A percentile compares a stretch with the other conserved stretches of the same genome.
Evolutionary conservation across 64 coral and sea anemone genomes (phyloP).

Genomic region (Platygyra sinensis): DNA sequence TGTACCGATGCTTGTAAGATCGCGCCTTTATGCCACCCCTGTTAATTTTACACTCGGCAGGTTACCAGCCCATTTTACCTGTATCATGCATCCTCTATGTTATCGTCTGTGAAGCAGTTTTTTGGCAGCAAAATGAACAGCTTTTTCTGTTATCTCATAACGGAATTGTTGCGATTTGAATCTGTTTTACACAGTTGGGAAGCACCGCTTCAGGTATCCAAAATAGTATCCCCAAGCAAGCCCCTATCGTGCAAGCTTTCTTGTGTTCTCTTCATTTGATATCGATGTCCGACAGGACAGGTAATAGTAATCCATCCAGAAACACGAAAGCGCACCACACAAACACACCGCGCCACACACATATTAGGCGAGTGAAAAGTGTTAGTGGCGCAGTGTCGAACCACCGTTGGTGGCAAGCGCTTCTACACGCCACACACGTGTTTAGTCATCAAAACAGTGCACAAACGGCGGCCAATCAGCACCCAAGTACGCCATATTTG

Average conservation of each 20-base stretch:
- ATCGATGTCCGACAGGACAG: slow-evolving; percentile 32
- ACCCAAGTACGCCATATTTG: not conserved
- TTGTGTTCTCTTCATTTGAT: slow-evolving; percentile 62
- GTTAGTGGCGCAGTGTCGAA: too few species aligned
- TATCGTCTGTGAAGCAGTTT: slow-evolving; percentile 28
- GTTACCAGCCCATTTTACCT: slow-evolving; percentile 20
- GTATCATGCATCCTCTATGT: slow-evolving; percentile 32
- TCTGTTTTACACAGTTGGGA: slow-evolving; percentile 28
- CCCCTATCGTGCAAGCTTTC: slow-evolving; percentile 77
- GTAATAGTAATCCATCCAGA: too few species aligned
- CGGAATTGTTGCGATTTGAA: slow-evolving; percentile 27
- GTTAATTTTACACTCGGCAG: slow-evolving; percentile 19
- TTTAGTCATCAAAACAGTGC: too few species aligned
- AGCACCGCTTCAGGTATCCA: slow-evolving; percentile 75
- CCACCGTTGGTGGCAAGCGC: too few species aligned
- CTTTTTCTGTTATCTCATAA: slow-evolving; percentile 32
- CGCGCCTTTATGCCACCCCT: slow-evolving; percentile 60
- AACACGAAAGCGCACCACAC: too few species aligned
- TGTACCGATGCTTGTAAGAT: too few species aligned
- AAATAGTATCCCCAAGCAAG: slow-evolving; percentile 85
- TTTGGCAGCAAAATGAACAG: slow-evolving; percentile 74
- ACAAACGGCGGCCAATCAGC: not conserved
- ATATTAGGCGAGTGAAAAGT: too few species aligned
- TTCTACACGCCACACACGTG: too few species aligned
- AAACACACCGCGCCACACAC: not conserved